A percentile compares a stretch with the other conserved stretches of the same genome.
These are phyloP conservation scores for Cephus sareptanus DNA, from an alignment of 2,888 invertebrate genomes.

Conservation along the genomic window DNA sequence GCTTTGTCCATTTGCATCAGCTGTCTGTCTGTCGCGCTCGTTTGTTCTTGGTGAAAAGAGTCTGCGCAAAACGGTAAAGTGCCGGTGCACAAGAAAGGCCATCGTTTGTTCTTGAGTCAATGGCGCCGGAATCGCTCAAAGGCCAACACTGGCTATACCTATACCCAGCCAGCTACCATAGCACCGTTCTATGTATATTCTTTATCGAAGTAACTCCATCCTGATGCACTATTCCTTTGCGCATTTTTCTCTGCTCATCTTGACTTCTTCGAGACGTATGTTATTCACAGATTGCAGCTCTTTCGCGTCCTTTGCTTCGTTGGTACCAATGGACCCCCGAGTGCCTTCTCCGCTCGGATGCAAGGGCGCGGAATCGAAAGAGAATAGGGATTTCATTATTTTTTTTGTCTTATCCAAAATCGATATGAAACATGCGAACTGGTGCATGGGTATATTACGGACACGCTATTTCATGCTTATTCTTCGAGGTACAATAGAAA, in stretches of 20 bases:
- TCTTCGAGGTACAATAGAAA: not conserved
- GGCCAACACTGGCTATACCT: not conserved
- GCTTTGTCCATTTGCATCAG: conserved; percentile 44
- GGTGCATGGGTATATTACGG: not conserved
- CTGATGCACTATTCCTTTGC: not conserved
- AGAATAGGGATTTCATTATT: not conserved
- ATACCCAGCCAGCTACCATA: not conserved
- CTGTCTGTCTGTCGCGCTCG: conserved; percentile 28
- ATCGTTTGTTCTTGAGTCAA: conserved; percentile 39
- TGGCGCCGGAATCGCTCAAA: conserved; percentile 19
- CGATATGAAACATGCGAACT: not conserved
- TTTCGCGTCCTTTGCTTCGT: not conserved
- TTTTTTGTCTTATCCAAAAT: not conserved
- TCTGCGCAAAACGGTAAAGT: conserved; percentile 33
- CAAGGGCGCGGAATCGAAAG: not conserved
- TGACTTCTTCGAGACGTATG: conserved; percentile 26
- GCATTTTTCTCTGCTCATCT: not conserved
- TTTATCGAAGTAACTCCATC: not conserved
- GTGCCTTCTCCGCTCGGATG: not conserved
- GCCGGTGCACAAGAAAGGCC: conserved; percentile 33
- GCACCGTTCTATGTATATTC: not conserved
- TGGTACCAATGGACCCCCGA: not conserved
- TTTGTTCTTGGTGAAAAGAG: conserved; percentile 32
- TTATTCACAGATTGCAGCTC: conserved; percentile 18
- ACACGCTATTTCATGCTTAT: not conserved